Conservation (phyloP, 64 coral and sea anemone genomes). For the Montipora foliosa region DNA sequence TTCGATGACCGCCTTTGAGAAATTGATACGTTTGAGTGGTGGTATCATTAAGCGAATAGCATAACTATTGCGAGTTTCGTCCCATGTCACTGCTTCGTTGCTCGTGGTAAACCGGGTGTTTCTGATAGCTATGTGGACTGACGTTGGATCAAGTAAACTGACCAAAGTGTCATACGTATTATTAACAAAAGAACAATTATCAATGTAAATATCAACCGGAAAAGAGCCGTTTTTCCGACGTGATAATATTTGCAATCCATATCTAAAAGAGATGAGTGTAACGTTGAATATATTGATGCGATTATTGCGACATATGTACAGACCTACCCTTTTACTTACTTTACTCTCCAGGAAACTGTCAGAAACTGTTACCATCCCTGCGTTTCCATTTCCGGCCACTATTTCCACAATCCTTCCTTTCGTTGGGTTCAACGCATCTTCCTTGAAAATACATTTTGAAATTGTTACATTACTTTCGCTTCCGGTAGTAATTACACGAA, state of each 20-base stretch:
- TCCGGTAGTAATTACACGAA: background rate
- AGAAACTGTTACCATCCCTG: background rate
- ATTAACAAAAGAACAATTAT: background rate
- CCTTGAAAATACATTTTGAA: background rate
- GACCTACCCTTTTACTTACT: background rate
- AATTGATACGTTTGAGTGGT: background rate
- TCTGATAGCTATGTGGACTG: background rate
- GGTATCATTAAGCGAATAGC: background rate
- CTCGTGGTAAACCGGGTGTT: background rate
- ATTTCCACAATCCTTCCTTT: background rate
- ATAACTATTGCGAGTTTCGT: background rate
- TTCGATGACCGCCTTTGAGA: background rate
- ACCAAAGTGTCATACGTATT: background rate
- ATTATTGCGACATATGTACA: slow-evolving; percentile 6
- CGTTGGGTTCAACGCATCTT: background rate
- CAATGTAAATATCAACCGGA: background rate
- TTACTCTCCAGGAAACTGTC: background rate
- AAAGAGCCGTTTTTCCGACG: background rate
- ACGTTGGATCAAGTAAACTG: background rate
- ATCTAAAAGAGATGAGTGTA: background rate
- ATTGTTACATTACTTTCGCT: background rate
- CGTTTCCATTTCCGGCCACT: background rate
- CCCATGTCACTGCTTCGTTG: background rate
- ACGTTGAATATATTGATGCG: background rate
- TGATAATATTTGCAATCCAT: too few relatives aligned